Evolutionary conservation across 2,797 vertebrate species (phyloP).

Genomic region (Hippoglossus hippoglossus): DNA sequence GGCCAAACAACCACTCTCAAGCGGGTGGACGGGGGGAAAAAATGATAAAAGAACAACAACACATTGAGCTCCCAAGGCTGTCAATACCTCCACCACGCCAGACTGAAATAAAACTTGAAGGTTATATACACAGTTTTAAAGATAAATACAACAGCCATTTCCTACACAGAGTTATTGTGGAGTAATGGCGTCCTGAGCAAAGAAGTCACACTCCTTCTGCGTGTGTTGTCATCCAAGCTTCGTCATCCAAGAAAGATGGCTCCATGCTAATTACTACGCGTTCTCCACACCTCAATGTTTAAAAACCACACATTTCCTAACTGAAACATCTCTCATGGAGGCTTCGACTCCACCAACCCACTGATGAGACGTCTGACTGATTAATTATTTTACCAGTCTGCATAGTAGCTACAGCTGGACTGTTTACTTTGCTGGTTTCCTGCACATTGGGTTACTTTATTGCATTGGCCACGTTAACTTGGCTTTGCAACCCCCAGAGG

Average conservation of each 20-base stretch:
- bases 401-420: neutral
- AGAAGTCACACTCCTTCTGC: neutral
- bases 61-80: slow-evolving; percentile 46
- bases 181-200: neutral
- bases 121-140: neutral
- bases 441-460: too few species aligned
- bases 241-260: too few species aligned
- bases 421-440: too few species aligned
- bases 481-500: too few species aligned
- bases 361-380: neutral
- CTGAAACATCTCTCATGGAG: too few species aligned
- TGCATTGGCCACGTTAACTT: too few species aligned
- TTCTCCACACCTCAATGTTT: too few species aligned
- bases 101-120: slow-evolving; percentile 58
- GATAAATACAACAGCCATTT: neutral
- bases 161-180: neutral
- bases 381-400: neutral
- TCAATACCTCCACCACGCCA: slow-evolving; percentile 45
- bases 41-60: neutral
- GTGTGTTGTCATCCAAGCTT: neutral
- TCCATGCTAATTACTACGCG: too few species aligned
- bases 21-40: slow-evolving; percentile 26
- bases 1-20: slow-evolving; percentile 59
- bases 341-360: neutral
- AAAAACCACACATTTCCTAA: too few species aligned